phyloP scores from a whole-genome alignment of 2,113 vertebrate genomes.

The Chamaea fasciata region DNA sequence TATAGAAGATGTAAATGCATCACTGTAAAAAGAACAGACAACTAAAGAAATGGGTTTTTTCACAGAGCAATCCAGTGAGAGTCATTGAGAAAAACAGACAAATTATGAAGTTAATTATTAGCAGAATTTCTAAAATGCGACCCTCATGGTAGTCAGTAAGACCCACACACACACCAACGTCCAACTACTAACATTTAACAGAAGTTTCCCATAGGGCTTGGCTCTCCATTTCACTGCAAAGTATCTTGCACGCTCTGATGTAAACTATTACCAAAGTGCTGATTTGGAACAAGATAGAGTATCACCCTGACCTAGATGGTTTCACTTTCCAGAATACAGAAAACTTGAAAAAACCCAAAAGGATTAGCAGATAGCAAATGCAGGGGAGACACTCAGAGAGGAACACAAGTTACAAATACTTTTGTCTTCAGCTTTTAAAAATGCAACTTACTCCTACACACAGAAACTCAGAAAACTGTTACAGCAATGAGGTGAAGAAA shows the following conservation, averaged over 20 bases:
- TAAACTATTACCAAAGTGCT: neutral
- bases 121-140: neutral
- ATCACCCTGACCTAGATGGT: neutral
- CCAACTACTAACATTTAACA: neutral
- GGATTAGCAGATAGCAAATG: neutral
- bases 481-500: neutral
- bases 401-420: neutral
- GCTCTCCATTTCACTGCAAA: neutral
- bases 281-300: neutral
- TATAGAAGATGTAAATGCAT: neutral
- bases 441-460: neutral
- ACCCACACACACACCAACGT: neutral
- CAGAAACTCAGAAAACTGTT: neutral
- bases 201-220: neutral
- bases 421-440: neutral
- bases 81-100: neutral
- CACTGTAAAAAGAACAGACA: neutral
- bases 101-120: neutral
- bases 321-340: neutral
- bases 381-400: neutral
- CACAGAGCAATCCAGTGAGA: neutral
- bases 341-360: neutral
- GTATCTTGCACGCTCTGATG: neutral
- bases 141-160: accelerated
- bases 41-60: neutral